Base-by-base conservation (phyloP, 2,888 invertebrate genomes). In the Tetragnatha montana region DNA sequence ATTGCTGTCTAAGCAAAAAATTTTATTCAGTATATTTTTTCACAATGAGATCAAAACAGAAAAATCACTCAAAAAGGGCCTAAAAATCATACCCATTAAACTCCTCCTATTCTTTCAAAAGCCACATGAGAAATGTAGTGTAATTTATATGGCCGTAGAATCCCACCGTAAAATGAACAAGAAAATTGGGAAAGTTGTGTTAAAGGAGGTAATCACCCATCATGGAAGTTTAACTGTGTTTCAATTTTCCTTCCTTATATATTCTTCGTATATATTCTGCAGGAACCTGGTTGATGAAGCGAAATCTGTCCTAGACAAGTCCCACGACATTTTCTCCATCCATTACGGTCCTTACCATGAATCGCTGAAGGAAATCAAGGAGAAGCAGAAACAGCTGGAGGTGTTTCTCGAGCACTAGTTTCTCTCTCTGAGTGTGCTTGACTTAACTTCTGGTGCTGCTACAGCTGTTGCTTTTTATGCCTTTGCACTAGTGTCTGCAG, bases 341-440 rank as follows among this genome's bases (percentile, higher is more conserved):
- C 90, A 91, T 51, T 91, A 91, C 82, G 91, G 91, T 7, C 89
- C 91, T 49, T 68, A 88, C 83, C 91, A 91, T 60, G 78, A 79
- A 78, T 73, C 85, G 2, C 75, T 91, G 19, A 81, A 91, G 35
- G 91, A 91, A 68, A 78, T 91, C 17, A 71, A 76, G 21, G 87
- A 87, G 22, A 91, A 91, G 73, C 78, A 89, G 47, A 49, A 60
- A 7, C 91, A 91, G 35, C 84, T 91, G 50, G 87, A 91, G 21
- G 71, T 47, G 35, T 85, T 91, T 50, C 19, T 85, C 21, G 71
- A 60, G n/a, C 84, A 81, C 8, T 35, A 71, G 19, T 14, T 88
- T 74, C n/a, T 12, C 47, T 60, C 22, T 47, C 82, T 19, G 50
- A 68, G 50, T 82, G 35, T 4, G 35, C 87, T 88, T 76, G 81